Percentiles rank a stretch among this genome's conserved stretches.
Conservation (phyloP, 2,113 vertebrate genomes). For the Setophaga kirtlandii region DNA sequence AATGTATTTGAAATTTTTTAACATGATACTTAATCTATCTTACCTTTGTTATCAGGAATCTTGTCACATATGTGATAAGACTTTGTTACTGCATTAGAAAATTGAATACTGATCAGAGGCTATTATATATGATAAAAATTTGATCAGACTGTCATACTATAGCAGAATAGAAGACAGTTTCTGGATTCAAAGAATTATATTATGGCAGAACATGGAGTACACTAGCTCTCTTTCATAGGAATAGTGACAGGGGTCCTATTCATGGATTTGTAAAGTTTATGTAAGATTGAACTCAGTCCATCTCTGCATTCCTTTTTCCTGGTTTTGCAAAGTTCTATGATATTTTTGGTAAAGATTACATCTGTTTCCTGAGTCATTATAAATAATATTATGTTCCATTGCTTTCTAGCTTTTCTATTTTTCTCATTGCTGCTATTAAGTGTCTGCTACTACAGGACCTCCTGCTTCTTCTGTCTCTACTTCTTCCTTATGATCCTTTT, state of each 20-base stretch:
- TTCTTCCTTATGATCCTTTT: not conserved
- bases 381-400: not conserved
- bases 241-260: not conserved
- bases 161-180: not conserved
- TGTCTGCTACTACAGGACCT: not conserved
- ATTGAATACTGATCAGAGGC: not conserved
- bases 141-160: not conserved
- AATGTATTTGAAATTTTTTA: not conserved
- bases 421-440: not conserved
- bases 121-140: not conserved
- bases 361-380: not conserved
- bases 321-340: not conserved
- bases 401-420: not conserved
- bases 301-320: not conserved
- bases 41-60: not conserved
- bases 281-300: not conserved
- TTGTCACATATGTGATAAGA: not conserved
- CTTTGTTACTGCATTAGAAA: conserved; percentile 11
- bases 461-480: not conserved
- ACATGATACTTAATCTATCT: not conserved
- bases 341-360: not conserved
- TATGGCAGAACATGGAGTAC: not conserved
- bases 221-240: not conserved
- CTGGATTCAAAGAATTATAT: not conserved
- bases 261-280: not conserved